These are phyloP conservation scores for Myanophis thanlyinensis DNA, from an alignment of 2,113 vertebrate genomes.

Conservation along the genomic window DNA sequence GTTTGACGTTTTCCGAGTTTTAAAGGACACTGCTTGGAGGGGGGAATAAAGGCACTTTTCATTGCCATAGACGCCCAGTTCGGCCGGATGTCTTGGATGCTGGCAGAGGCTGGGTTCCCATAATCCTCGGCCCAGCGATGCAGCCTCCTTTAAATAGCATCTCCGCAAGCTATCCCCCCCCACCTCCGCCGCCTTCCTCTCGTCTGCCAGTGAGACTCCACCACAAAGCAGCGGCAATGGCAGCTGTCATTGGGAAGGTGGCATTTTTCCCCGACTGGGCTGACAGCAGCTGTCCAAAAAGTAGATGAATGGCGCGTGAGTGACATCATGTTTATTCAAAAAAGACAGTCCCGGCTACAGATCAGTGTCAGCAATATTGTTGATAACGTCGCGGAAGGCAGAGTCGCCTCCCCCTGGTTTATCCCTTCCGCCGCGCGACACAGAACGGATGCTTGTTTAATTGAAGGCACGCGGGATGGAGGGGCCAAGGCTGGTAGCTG, in stretches of 20 bases:
- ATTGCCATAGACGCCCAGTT: not conserved
- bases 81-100: not conserved
- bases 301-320: constrained; percentile 89
- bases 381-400: constrained; percentile 79
- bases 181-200: not conserved
- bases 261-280: constrained; percentile 87
- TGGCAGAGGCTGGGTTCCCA: not conserved
- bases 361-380: constrained; percentile 88
- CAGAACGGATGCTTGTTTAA: not conserved
- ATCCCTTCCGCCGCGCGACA: constrained; percentile 79
- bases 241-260: constrained; percentile 93
- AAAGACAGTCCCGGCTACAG: constrained; percentile 84
- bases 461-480: not conserved
- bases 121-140: constrained; percentile 66
- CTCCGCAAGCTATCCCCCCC: constrained; percentile 46
- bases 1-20: not conserved
- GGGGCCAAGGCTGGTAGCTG: not conserved
- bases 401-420: constrained; percentile 80
- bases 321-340: constrained; percentile 97
- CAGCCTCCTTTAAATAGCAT: constrained; percentile 81
- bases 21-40: not conserved
- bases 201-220: constrained; percentile 69
- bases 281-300: constrained; percentile 93
- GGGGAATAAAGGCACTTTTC: not conserved
- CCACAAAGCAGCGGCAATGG: constrained; percentile 84